phyloP scores from a whole-genome alignment of 2,797 vertebrate species.

The Erpetoichthys calabaricus region DNA sequence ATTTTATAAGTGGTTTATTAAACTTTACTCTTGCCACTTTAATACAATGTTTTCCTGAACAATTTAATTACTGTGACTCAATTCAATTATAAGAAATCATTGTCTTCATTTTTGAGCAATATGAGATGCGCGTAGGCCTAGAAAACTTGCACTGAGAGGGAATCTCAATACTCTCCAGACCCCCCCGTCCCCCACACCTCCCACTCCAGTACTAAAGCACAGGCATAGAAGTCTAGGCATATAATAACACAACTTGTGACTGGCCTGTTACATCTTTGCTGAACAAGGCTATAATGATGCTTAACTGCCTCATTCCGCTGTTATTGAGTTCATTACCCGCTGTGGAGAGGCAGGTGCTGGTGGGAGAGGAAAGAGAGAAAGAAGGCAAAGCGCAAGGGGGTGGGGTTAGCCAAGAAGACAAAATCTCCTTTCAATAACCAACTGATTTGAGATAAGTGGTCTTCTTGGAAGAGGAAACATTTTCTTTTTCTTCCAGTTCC shows the following conservation, averaged over 20 bases:
- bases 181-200: conserved; percentile 4
- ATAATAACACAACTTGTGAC: conserved; percentile 7
- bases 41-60: too few species aligned
- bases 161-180: conserved; percentile 2
- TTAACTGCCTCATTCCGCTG: conserved; percentile 39
- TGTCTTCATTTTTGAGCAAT: too few species aligned
- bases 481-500: conserved; percentile 23
- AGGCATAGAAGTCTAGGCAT: neutral
- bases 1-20: too few species aligned
- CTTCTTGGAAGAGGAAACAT: conserved; percentile 29
- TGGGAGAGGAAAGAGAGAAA: conserved; percentile 11
- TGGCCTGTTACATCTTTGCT: conserved; percentile 9
- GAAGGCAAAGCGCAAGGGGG: neutral
- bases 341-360: conserved; percentile 56
- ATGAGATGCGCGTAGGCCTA: too few species aligned
- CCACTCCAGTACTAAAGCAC: conserved; percentile 5
- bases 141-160: too few species aligned
- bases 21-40: too few species aligned
- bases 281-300: conserved; percentile 41
- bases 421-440: conserved; percentile 28
- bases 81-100: too few species aligned
- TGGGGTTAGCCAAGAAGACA: conserved; percentile 28
- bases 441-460: conserved; percentile 37
- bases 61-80: too few species aligned
- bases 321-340: conserved; percentile 40